Base-by-base conservation (phyloP, 2,113 vertebrate species). In the Myxocyprinus asiaticus region DNA sequence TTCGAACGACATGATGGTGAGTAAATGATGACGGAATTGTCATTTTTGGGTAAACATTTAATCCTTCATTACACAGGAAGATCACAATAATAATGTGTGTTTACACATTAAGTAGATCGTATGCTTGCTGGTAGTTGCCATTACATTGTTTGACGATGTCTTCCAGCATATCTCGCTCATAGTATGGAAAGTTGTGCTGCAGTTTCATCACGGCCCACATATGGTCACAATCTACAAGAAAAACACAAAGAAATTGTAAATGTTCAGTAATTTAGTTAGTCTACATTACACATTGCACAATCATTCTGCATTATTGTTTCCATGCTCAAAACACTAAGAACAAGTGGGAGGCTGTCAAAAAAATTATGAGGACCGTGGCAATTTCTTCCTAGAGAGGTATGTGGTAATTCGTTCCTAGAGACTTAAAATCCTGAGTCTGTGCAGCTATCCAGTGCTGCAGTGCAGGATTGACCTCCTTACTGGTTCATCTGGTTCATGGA, bases 111-210 rank as follows among this genome's bases (percentile, higher is more conserved):
- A 90, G 86, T 0, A 91, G 85, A 2, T 80, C n/a, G 67, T 66
- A 80, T 12, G 89, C 88, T 84, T 83, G 53, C 22, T 89, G 50
- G 4, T 83, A 91, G 22, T 91, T 83, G 0, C 86, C 82, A 4
- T 82, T 50, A 74, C 91, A 92, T 76, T 93, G 89, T 45, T 5
- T 7, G 6, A 92, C 61, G 61, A 94, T 90, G 22, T 90, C 91
- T 81, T 89, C 71, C 4, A 93, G 83, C 69, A 88, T 79, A 11
- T 3, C 59, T 62, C 0, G 59, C 69, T 82, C 69, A 78, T 47
- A 88, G 33, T 79, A 42, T 17, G 91, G 83, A 56, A 92, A 93
- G 2, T 6, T 51, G 43, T 0, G 80, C 59, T 77, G 81, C 50
- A 93, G 87, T 58, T 85, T 90, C 88, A 86, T 86, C 78, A 93